phyloP scores from a whole-genome alignment of 2,888 invertebrate genomes.

The Panopea generosa region DNA sequence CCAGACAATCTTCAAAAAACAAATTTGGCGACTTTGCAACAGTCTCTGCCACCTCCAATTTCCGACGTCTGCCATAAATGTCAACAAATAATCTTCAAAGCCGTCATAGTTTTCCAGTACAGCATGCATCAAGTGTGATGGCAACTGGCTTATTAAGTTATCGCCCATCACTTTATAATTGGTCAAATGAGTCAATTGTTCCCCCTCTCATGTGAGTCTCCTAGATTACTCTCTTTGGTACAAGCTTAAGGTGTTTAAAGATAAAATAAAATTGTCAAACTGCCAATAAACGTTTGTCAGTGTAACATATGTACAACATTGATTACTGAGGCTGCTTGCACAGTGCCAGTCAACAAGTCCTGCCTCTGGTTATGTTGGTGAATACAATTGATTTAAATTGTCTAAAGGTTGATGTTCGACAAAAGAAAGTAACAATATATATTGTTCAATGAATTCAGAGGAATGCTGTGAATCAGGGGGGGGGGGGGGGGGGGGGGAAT shows the following conservation, averaged over 20 bases:
- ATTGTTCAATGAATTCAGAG: too few relatives aligned
- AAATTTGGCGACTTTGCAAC: conserved; percentile 37
- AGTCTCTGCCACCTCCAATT: conserved; percentile 53
- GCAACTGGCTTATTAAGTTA: conserved; percentile 41
- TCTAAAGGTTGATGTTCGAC: too few relatives aligned
- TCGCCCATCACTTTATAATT: conserved; percentile 25
- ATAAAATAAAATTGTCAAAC: conserved; percentile 47
- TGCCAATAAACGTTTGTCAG: conserved; percentile 27
- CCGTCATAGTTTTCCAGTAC: conserved; percentile 13
- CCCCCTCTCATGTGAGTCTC: not conserved
- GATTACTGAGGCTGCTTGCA: not conserved
- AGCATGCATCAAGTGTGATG: conserved; percentile 29
- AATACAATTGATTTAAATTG: too few relatives aligned
- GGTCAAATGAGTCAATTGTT: conserved; percentile 49
- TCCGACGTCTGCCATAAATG: conserved; percentile 16
- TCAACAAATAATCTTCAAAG: conserved; percentile 28
- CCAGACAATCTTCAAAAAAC: conserved; percentile 43
- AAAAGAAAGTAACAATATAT: too few relatives aligned
- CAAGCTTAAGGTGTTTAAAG: conserved; percentile 32
- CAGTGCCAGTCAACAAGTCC: too few relatives aligned
- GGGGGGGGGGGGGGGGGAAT: too few relatives aligned
- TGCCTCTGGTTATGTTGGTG: too few relatives aligned
- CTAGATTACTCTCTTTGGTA: conserved; percentile 6
- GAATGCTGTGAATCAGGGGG: too few relatives aligned
- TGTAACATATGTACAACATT: conserved; percentile 10